Conservation (phyloP, 2,113 vertebrate species). For the Hippocampus barbouri region DNA sequence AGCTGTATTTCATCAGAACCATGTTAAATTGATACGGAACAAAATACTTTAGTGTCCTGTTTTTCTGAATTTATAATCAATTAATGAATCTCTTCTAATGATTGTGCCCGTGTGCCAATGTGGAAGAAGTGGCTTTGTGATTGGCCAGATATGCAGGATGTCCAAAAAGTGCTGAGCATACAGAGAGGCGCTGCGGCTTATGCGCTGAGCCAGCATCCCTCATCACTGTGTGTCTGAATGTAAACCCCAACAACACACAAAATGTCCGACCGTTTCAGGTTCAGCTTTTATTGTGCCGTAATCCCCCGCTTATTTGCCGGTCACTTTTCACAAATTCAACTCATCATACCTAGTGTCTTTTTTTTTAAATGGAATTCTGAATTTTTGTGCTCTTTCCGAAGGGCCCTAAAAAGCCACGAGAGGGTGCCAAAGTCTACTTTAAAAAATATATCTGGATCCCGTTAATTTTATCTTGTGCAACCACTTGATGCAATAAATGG, state of each 20-base stretch:
- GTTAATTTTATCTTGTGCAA: too few species aligned
- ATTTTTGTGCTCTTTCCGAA: too few species aligned
- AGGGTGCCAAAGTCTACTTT: too few species aligned
- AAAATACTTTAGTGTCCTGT: too few species aligned
- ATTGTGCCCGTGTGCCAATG: not conserved
- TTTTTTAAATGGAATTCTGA: too few species aligned
- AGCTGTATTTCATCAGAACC: not conserved
- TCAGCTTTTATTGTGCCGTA: not conserved
- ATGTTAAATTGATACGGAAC: not conserved
- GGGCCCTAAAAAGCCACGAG: too few species aligned
- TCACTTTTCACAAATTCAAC: not conserved
- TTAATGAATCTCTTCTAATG: not conserved
- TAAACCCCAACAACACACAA: conserved; percentile 53
- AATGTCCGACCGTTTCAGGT: conserved; percentile 6
- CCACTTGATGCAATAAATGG: too few species aligned
- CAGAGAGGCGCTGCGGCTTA: conserved; percentile 53
- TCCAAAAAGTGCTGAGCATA: conserved; percentile 62
- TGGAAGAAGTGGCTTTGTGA: conserved; percentile 46
- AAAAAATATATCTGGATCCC: too few species aligned
- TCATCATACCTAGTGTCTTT: too few species aligned
- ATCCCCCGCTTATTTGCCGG: not conserved
- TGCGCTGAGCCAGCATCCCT: conserved; percentile 66
- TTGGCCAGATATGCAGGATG: conserved; percentile 45
- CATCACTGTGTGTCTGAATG: conserved; percentile 45
- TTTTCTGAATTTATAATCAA: too few species aligned